These are phyloP conservation scores for Pao palembangensis DNA, from an alignment of 2,113 vertebrate genomes.

Conservation along the genomic window DNA sequence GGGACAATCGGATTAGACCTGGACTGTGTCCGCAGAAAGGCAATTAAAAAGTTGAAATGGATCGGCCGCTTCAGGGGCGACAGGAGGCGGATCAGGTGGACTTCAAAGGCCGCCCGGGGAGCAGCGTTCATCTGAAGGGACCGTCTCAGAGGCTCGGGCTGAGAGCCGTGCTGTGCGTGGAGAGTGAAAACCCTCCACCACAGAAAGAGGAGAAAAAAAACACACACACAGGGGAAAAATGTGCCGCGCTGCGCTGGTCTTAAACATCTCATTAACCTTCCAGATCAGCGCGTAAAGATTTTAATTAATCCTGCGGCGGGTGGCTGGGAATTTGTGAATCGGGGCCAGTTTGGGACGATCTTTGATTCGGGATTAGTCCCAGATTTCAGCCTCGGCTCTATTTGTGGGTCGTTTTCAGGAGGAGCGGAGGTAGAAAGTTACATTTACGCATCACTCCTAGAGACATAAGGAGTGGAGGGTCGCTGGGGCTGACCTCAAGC, in stretches of 20 bases:
- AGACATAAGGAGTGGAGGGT: neutral
- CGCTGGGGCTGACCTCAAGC: neutral
- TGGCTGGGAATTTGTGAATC: neutral
- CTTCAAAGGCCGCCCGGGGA: conserved; percentile 62
- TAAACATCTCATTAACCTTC: conserved; percentile 34
- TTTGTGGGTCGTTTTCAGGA: too few relatives aligned
- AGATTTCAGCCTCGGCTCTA: neutral
- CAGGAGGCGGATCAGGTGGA: conserved; percentile 63
- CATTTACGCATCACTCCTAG: neutral
- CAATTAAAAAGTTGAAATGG: conserved; percentile 72
- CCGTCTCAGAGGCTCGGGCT: conserved; percentile 36
- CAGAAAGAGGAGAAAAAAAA: too few relatives aligned
- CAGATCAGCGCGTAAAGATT: neutral
- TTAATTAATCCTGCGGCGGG: conserved; percentile 5
- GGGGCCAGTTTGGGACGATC: neutral
- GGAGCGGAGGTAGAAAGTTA: too few relatives aligned
- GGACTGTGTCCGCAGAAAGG: conserved; percentile 62
- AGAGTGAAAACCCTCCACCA: conserved; percentile 29
- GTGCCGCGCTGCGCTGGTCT: conserved; percentile 27
- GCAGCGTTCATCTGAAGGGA: conserved; percentile 60
- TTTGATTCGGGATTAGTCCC: neutral
- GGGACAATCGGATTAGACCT: conserved; percentile 62
- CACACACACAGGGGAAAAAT: conserved; percentile 9
- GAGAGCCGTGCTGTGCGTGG: conserved; percentile 53
- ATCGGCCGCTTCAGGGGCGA: conserved; percentile 51